These are phyloP conservation scores for Phymanthus crucifer DNA, from an alignment of 92 coral and sea anemone species.

Conservation along the genomic window DNA sequence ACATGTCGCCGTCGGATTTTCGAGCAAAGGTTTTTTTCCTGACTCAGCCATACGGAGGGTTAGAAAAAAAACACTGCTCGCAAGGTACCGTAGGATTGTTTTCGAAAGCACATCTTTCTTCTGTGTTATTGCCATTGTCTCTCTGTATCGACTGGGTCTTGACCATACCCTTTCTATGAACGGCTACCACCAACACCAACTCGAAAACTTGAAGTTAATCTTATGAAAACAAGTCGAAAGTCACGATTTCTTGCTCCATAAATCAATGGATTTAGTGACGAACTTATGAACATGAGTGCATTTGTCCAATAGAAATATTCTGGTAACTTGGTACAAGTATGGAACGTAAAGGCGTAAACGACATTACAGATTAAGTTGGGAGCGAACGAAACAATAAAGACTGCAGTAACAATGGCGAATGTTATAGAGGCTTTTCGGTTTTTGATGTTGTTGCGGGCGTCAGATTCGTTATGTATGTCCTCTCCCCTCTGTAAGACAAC, in stretches of 20 bases:
- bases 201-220: neutral
- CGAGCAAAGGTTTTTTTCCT: too few species aligned
- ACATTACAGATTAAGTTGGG: conserved; percentile 24
- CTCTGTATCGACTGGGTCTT: too few species aligned
- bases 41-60: too few species aligned
- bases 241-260: conserved; percentile 36
- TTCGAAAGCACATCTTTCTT: too few species aligned
- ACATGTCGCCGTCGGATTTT: too few species aligned
- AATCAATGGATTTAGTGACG: conserved; percentile 22
- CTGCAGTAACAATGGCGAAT: conserved; percentile 20
- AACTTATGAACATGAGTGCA: conserved; percentile 9
- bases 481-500: neutral
- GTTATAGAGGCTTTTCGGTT: conserved; percentile 27
- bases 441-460: conserved; percentile 16
- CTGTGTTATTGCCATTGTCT: too few species aligned
- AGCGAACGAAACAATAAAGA: conserved; percentile 16
- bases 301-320: conserved; percentile 27
- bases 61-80: too few species aligned
- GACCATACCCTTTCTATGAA: neutral
- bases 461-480: conserved; percentile 1
- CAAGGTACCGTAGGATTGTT: too few species aligned
- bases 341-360: neutral
- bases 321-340: conserved; percentile 12
- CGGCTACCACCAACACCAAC: neutral
- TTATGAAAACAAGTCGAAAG: conserved; percentile 12